Evolutionary conservation across 37 sponge, comb jelly and placozoan genomes (phyloP).

Genomic region (Beroe ovata): DNA sequence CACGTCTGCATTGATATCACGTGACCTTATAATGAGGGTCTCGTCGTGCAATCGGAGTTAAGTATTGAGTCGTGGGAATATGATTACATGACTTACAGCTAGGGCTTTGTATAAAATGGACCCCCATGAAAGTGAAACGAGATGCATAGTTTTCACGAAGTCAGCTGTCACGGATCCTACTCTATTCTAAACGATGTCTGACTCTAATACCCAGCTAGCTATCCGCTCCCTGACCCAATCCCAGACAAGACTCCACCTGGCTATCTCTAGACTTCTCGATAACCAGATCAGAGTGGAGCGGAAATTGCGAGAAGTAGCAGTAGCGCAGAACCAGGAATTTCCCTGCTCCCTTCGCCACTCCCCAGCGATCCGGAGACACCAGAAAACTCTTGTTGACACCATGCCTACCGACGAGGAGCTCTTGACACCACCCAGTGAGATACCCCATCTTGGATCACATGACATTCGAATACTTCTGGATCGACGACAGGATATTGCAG

Average conservation of each 20-base stretch:
- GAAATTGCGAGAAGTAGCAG: neutral
- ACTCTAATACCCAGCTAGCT: too few relatives aligned
- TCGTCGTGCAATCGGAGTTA: too few relatives aligned
- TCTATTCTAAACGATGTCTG: too few relatives aligned
- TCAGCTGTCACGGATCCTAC: too few relatives aligned
- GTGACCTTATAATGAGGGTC: too few relatives aligned
- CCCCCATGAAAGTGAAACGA: too few relatives aligned
- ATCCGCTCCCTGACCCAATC: neutral
- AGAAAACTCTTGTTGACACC: too few relatives aligned
- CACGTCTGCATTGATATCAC: too few relatives aligned
- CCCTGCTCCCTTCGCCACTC: neutral
- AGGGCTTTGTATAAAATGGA: too few relatives aligned
- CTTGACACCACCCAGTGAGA: neutral
- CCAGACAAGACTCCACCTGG: constrained; percentile 2
- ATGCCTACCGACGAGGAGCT: neutral
- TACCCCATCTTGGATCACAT: neutral
- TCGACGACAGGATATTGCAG: neutral
- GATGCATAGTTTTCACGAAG: too few relatives aligned
- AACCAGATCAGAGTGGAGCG: neutral
- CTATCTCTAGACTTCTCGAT: neutral
- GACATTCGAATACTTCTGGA: neutral
- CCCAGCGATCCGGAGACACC: neutral
- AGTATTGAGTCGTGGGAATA: too few relatives aligned
- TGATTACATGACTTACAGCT: too few relatives aligned
- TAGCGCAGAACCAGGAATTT: neutral